Conservation (phyloP, 2,113 vertebrate species). For the Caranx ignobilis region DNA sequence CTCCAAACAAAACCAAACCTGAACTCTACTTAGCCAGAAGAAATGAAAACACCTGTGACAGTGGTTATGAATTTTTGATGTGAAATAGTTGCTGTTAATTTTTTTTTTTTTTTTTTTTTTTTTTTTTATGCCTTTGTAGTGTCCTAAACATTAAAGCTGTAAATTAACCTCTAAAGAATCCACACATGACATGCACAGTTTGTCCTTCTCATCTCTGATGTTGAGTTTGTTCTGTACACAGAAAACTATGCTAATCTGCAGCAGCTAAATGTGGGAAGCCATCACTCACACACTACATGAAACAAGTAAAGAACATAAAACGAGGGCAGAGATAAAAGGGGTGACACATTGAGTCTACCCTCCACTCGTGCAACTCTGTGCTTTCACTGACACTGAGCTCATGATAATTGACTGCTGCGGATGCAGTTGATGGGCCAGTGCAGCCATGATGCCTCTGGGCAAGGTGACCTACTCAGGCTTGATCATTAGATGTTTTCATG, state of each 20-base stretch:
- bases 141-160: neutral
- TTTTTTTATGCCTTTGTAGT: neutral
- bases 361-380: neutral
- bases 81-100: neutral
- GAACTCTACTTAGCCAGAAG: too few species aligned
- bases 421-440: conserved; percentile 1
- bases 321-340: conserved; percentile 20
- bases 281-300: conserved; percentile 2
- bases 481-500: conserved; percentile 9
- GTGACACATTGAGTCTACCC: neutral
- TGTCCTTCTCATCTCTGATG: neutral
- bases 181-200: neutral
- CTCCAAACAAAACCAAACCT: too few species aligned
- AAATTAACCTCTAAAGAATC: neutral
- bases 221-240: neutral
- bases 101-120: neutral
- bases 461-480: conserved; percentile 26
- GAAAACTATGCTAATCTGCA: conserved; percentile 1
- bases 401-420: conserved; percentile 21
- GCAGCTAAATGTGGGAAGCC: neutral
- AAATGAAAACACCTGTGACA: too few species aligned
- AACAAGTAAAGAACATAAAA: conserved; percentile 20
- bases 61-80: neutral
- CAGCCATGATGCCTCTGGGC: conserved; percentile 8
- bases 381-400: neutral